phyloP scores from a whole-genome alignment of 2,113 vertebrate genomes.

The Hemibagrus wyckioides region DNA sequence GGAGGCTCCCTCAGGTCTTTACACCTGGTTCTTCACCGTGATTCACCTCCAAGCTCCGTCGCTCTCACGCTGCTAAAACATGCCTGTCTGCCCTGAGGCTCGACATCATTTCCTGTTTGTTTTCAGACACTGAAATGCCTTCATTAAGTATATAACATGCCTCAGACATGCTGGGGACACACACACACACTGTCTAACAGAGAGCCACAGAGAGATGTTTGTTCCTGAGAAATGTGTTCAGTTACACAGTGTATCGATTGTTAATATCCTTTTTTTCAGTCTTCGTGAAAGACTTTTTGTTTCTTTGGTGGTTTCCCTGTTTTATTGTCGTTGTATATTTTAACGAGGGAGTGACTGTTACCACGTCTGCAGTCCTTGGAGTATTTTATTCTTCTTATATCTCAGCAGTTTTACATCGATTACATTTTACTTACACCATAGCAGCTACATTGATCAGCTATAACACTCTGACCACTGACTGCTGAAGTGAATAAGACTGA shows the following conservation, averaged over 20 bases:
- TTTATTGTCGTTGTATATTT: background rate
- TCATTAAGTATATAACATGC: conserved; percentile 48
- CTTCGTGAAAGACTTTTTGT: background rate
- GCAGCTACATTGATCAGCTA: too few species aligned
- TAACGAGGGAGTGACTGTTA: background rate
- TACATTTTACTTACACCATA: background rate
- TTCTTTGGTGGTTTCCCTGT: background rate
- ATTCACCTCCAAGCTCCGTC: background rate
- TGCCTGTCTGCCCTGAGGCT: conserved; percentile 57
- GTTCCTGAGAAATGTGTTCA: background rate
- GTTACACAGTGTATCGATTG: background rate
- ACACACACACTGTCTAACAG: conserved; percentile 8
- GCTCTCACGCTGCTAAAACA: conserved; percentile 21
- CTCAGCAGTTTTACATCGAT: background rate
- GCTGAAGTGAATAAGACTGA: too few species aligned
- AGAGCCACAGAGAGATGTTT: too few species aligned
- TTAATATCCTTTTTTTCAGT: background rate
- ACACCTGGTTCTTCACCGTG: conserved; percentile 66
- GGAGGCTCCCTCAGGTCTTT: conserved; percentile 61
- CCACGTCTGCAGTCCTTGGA: background rate
- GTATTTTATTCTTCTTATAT: background rate
- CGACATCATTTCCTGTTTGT: conserved; percentile 60
- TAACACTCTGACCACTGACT: too few species aligned
- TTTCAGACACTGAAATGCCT: conserved; percentile 56
- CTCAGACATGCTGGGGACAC: background rate